phyloP scores from a whole-genome alignment of 2,888 invertebrate species.

The Machimus atricapillus region DNA sequence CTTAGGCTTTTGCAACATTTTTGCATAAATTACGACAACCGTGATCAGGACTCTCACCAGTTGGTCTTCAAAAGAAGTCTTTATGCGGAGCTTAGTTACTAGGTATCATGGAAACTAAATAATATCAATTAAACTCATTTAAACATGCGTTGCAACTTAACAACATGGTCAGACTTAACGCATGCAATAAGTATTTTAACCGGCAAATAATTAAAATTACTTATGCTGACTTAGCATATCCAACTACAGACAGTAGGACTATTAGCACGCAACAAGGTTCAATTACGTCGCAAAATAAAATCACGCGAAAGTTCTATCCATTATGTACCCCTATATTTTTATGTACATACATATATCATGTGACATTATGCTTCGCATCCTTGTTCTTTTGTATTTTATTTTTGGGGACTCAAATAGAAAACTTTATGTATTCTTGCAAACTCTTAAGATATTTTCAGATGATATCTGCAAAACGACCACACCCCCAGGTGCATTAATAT shows the following conservation, averaged over 20 bases:
- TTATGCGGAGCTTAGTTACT: background rate
- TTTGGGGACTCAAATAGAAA: background rate
- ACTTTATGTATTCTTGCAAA: background rate
- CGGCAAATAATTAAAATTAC: background rate
- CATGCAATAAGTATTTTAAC: background rate
- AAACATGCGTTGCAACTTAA: background rate
- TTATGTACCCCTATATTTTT: background rate
- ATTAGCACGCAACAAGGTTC: background rate
- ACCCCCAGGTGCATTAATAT: background rate
- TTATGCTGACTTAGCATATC: background rate
- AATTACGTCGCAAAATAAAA: background rate
- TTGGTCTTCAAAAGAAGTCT: background rate
- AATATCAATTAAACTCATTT: background rate
- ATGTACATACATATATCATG: too few relatives aligned
- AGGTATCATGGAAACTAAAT: background rate
- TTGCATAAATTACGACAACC: constrained; percentile 21
- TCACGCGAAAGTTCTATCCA: background rate
- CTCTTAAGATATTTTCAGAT: background rate
- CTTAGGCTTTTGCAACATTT: constrained; percentile 26
- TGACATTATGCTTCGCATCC: background rate
- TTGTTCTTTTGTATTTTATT: background rate
- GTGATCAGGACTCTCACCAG: background rate
- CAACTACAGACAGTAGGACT: background rate
- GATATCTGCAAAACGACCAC: background rate
- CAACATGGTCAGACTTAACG: background rate